Base-by-base conservation (phyloP, 1,140 invertebrate species). In the Papilio aristodemus region DNA sequence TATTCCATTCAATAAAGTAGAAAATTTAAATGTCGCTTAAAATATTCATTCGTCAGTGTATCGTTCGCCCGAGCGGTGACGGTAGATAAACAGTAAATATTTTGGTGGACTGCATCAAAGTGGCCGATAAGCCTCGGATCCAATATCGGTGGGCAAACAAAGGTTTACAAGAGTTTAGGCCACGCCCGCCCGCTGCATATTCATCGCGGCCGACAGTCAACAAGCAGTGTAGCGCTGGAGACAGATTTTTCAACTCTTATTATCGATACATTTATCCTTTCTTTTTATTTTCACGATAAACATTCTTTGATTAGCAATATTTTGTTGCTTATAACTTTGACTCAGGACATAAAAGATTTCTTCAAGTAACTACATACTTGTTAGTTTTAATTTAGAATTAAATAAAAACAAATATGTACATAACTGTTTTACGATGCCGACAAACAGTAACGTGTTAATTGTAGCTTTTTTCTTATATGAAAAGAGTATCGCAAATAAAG, bases 131-230 rank as follows among this genome's bases (percentile, higher is more conserved):
- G 79, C 77, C 72, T 69, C 70, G 82, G 81, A 86, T 85, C 84
- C 86, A 88, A 90, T 90, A 90, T 88, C 82, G 81, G 75, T 67
- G 71, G 62, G 73, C 80, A 81, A 83, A 90, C 86, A 90, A 88
- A 90, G 87, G 84, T 86, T 88, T 87, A 90, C 87, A 88, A 90
- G 87, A 90, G 87, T 90, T 88, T 85, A 79, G 85, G 78, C 78
- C 79, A 78, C 87, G 83, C 86, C 87, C 46, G 46, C 46, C 22
- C 72, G 75, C 83, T 89, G 84, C 87, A 90, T 90, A 90, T 90
- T 90, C 87, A 90, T 85, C 84, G 81, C 71, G 74, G 74, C 59
- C 80, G 60, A 83, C 69, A 86, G 80, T 84, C 81, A 83, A 86
- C 81, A 89, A 83, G 86, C 81, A 89, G 25, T 14, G 50, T 76